Evolutionary conservation across 2,888 invertebrate genomes (phyloP).

Genomic region (Masnerella sp.): DNA sequence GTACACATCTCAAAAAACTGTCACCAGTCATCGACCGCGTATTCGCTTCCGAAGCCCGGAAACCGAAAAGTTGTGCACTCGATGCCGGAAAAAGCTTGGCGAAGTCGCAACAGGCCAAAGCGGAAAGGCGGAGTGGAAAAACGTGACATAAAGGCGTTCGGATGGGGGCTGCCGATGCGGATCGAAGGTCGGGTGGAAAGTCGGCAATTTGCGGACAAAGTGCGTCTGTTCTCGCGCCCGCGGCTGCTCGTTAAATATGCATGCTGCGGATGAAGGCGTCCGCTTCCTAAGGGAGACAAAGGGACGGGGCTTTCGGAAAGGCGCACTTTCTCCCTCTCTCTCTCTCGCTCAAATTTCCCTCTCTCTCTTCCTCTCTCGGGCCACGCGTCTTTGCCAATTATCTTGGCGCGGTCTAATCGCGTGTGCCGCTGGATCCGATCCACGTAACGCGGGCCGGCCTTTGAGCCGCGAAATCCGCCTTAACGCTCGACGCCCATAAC

Average conservation of each 20-base stretch:
- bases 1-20: too few relatives aligned
- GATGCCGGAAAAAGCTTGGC: too few relatives aligned
- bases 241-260: conserved; percentile 74
- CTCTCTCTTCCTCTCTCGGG: conserved; percentile 26
- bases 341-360: too few relatives aligned
- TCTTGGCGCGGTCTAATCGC: conserved; percentile 73
- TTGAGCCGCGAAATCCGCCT: conserved; percentile 68
- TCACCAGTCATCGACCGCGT: too few relatives aligned
- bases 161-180: too few relatives aligned
- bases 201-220: conserved; percentile 72
- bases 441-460: conserved; percentile 66
- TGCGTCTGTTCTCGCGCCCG: conserved; percentile 46
- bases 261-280: conserved; percentile 62
- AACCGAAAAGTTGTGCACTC: too few relatives aligned
- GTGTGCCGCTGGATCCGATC: conserved; percentile 65
- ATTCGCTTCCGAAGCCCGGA: neutral
- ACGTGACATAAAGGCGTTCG: too few relatives aligned
- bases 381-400: conserved; percentile 75
- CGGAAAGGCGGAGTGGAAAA: too few relatives aligned
- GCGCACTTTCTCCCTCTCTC: conserved; percentile 14
- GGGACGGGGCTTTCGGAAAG: conserved; percentile 49
- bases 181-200: conserved; percentile 67
- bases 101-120: too few relatives aligned
- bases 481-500: conserved; percentile 67
- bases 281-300: conserved; percentile 57